Evolutionary conservation across 2,113 vertebrate genomes (phyloP).

Genomic region (Oreamnos americanus): DNA sequence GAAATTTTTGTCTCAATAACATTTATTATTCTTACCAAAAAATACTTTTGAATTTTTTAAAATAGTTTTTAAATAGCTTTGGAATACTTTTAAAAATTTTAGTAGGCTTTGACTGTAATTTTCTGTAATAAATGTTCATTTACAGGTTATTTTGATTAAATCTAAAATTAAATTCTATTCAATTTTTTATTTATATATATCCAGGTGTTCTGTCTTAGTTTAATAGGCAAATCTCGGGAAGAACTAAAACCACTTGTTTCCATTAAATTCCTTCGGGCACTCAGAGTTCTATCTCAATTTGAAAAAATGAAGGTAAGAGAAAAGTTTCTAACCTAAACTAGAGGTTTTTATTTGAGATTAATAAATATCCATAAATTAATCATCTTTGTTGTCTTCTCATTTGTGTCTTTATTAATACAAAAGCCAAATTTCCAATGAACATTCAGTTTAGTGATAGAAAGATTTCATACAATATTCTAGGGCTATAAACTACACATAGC

Average conservation of each 20-base stretch:
- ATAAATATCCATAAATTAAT: background rate
- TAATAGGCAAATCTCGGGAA: conserved; percentile 86
- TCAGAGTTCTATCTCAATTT: conserved; percentile 95
- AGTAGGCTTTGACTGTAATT: background rate
- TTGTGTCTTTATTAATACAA: background rate
- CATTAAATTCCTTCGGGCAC: conserved; percentile 94
- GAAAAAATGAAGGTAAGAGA: conserved; percentile 98
- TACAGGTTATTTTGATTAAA: background rate
- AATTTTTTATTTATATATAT: conserved; percentile 7
- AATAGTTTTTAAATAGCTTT: background rate
- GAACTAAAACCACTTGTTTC: conserved; percentile 81
- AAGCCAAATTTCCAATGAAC: background rate
- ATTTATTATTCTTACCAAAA: background rate
- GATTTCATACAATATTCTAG: background rate
- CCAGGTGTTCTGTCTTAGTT: conserved; percentile 94
- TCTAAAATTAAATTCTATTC: background rate
- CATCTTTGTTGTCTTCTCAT: background rate
- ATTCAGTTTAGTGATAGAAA: background rate
- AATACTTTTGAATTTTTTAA: background rate
- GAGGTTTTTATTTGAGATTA: background rate
- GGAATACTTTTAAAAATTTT: background rate
- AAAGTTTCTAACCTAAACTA: background rate
- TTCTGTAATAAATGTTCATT: background rate
- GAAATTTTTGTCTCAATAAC: background rate
- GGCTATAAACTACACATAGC: background rate